Base-by-base conservation (phyloP, 2,113 vertebrate species). In the Eleginops maclovinus region DNA sequence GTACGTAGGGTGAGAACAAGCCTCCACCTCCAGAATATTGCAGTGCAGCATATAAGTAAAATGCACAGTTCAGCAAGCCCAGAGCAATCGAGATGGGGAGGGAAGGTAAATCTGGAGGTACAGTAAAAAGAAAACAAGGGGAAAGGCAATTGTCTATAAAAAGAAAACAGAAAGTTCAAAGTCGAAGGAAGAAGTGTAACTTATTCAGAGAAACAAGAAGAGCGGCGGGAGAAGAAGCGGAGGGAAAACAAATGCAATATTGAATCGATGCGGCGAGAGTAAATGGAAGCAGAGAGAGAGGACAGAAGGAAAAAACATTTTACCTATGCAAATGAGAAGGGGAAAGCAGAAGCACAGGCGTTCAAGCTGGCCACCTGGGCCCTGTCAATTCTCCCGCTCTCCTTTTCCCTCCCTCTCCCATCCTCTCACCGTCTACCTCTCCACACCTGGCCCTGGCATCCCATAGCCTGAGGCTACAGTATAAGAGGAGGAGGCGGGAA, bases 21-120 rank as follows among this genome's bases (percentile, higher is more conserved):
- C 75, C 65, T 91, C 64, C 70, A 72, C 71, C 82, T 83, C 50
- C 61, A 78, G 83, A 88, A 88, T 89, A 85, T 77, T 89, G 85
- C 87, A 87, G 74, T 24, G 75, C 71, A 68, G 79, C 81, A 62
- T 80, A 72, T 75, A 75, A 53, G 77, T 69, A 89, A 90, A 93
- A 90, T 73, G 81, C 90, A 92, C 54, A 87, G 72, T 86, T 93
- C 89, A 91, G 89, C 88, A 90, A 77, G 68, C 70, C 54, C 72
- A 80, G 46, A 88, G 88, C 82, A 61, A 76, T 74, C 72, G 56
- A 78, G 56, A 75, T 51, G 36, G 43, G 26, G 21, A 60, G 44
- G 79, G 75, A 80, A 87, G 58, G 75, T 74, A 80, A 76, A 87
- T 80, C 53, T 79, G 81, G 75, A 69, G 62, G 71, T 70, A 49